These are phyloP conservation scores for Serinus canaria DNA, from an alignment of 2,113 vertebrate genomes.

Conservation along the genomic window DNA sequence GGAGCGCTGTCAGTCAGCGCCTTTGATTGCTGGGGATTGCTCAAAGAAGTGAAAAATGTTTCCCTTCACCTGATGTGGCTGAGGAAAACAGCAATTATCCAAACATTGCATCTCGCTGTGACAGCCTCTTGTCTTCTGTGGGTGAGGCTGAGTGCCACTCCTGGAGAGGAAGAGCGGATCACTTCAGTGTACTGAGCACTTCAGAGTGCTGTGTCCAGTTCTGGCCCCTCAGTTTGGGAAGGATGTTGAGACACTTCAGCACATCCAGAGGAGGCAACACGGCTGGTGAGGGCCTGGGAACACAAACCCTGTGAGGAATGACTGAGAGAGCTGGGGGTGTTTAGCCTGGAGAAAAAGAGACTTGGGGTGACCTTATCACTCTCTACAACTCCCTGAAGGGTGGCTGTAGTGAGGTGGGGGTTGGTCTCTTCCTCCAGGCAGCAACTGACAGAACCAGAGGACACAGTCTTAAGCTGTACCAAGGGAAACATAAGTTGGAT, in stretches of 20 bases:
- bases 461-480: neutral
- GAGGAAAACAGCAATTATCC: neutral
- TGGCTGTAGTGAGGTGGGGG: neutral
- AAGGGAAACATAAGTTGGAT: neutral
- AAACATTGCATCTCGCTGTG: neutral
- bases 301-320: neutral
- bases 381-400: neutral
- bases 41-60: neutral
- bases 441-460: neutral
- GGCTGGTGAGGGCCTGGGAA: neutral
- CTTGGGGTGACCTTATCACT: neutral
- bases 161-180: neutral
- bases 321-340: neutral
- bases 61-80: neutral
- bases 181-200: rapidly evolving
- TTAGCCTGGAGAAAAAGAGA: neutral
- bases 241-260: neutral
- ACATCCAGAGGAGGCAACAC: rapidly evolving
- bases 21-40: neutral
- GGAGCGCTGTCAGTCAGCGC: neutral
- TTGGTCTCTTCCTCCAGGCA: neutral
- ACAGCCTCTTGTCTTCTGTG: neutral
- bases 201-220: neutral
- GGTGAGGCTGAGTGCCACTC: neutral
- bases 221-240: neutral